phyloP scores from a whole-genome alignment of 2,888 invertebrate species.

The Dolomedes plantarius region DNA sequence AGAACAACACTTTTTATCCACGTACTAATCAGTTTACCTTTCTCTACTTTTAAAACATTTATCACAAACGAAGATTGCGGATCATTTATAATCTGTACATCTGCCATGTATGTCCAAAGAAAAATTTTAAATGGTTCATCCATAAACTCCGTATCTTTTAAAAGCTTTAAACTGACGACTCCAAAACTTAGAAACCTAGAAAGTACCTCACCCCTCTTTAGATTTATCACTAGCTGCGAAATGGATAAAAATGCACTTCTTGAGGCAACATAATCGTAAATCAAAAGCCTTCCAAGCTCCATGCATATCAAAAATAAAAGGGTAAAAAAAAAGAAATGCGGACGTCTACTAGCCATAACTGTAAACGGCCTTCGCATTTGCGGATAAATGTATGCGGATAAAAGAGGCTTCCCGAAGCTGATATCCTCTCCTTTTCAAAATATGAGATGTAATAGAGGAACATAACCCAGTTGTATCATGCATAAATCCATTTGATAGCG shows the following conservation, averaged over 20 bases:
- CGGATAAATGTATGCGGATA: constrained; percentile 66
- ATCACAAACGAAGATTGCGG: too few species aligned
- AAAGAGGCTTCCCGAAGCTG: constrained; percentile 44
- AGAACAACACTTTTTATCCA: too few species aligned
- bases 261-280: constrained; percentile 58
- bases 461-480: constrained; percentile 64
- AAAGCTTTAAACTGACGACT: too few species aligned
- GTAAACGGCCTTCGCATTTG: constrained; percentile 65
- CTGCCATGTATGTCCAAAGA: too few species aligned
- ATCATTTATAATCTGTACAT: too few species aligned
- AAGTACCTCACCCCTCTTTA: constrained; percentile 31
- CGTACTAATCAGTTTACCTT: too few species aligned
- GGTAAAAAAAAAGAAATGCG: constrained; percentile 44
- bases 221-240: constrained; percentile 51
- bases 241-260: constrained; percentile 67
- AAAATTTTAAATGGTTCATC: too few species aligned
- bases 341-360: constrained; percentile 59
- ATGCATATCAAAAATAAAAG: constrained; percentile 28
- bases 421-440: constrained; percentile 65
- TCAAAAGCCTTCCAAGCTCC: constrained; percentile 56
- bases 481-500: constrained; percentile 70
- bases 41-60: too few species aligned
- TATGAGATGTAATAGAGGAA: constrained; percentile 61
- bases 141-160: too few species aligned
- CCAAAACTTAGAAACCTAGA: too few species aligned